A percentile compares a stretch with the other conserved stretches of the same genome.
Conservation (phyloP, 1,140 invertebrate species). For the Panagrolaimus sp. region DNA sequence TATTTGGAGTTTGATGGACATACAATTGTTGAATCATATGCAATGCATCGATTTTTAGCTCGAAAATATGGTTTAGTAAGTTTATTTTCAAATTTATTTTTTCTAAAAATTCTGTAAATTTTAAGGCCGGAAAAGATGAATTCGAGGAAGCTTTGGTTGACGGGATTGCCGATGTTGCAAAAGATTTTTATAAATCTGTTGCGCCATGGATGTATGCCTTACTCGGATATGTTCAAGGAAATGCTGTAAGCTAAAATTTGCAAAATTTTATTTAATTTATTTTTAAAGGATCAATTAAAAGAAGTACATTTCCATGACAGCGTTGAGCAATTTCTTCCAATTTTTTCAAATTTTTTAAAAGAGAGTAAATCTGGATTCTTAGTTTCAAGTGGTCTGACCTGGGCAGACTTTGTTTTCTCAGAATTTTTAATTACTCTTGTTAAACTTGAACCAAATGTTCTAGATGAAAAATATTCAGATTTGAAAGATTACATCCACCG, state of each 20-base stretch:
- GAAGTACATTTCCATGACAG: background rate
- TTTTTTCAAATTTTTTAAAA: background rate
- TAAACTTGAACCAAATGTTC: background rate
- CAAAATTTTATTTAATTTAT: background rate
- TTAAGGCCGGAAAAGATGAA: conserved; percentile 2
- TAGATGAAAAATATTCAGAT: background rate
- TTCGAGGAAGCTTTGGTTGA: background rate
- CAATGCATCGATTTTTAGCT: background rate
- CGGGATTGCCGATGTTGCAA: background rate
- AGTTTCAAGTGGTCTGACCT: background rate
- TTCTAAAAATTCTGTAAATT: too few relatives aligned
- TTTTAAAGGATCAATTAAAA: background rate
- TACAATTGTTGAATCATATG: background rate
- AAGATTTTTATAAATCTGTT: background rate
- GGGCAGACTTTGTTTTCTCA: conserved; percentile 6
- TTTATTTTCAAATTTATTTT: too few relatives aligned
- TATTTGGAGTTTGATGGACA: background rate
- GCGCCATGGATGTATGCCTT: conserved; percentile 1
- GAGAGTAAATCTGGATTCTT: conserved; percentile 3
- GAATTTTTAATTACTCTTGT: background rate
- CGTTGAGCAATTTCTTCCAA: background rate
- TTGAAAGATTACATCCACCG: background rate
- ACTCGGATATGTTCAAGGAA: background rate
- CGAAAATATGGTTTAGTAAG: background rate
- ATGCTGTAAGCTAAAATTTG: background rate